Base-by-base conservation (phyloP, 2,888 invertebrate species). In the Pycnomerus fuliginosus region DNA sequence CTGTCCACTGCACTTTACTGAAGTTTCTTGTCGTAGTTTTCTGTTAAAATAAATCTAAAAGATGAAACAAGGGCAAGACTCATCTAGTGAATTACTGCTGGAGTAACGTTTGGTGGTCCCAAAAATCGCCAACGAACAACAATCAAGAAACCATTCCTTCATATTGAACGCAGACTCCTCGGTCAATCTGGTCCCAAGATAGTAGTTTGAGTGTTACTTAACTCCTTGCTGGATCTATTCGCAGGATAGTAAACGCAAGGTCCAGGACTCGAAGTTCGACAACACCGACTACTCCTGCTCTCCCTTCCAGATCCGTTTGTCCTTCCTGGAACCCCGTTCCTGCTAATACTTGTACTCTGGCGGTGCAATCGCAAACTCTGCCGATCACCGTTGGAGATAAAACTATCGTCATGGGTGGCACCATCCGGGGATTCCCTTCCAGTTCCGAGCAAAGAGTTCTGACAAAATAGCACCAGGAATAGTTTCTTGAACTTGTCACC, bases 401-500 rank as follows among this genome's bases (percentile, higher is more conserved):
- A 81, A 62, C 88, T 89, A 70, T 90, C 90, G 68, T 90, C 90
- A 67, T 88, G 86, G 44, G 87, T 87, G 69, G 82, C 73, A 63
- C 80, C 67, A 74, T 89, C 82, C 59, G 88, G 77, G 64, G 83
- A 80, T 58, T 84, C 84, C 30, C 84, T 74, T 55, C 78, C 80
- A 42, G 80, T 75, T 10, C 63, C 55, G 36, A 58, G 79, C 73
- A 55, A 31, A 17, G 60, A 49, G 37, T 66, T 65, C 45, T 78
- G 55, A 44, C 67, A 67, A 42, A 67, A 67, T 23, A 67, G 43
- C 16, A 65, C 53, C 30, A 71, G 50, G 71, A 93, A 91, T 53
- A 93, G 82, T 48, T 89, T 79, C 68, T 92, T 90, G 75, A 97
- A 97, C 71, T 97, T 96, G 70, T 96, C 92, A 1, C 97, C 97